A percentile compares a stretch with the other conserved stretches of the same genome.
These are phyloP conservation scores for Anolis apletophallus DNA, from an alignment of 2,797 vertebrate genomes.

Conservation along the genomic window DNA sequence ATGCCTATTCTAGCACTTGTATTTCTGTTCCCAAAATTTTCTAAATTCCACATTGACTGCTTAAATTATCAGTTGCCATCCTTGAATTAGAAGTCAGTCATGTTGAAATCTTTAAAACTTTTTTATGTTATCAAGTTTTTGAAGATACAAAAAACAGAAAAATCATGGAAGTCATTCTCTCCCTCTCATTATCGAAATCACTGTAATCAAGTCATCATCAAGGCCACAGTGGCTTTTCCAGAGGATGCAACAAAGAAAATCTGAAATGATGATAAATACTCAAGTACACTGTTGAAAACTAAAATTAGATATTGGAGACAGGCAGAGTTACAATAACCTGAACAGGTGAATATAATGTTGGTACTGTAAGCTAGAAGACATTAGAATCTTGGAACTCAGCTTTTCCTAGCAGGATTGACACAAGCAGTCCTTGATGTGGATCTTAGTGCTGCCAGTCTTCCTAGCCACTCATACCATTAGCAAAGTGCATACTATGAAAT, in stretches of 20 bases:
- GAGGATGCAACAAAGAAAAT: too few species aligned
- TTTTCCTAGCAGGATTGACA: background rate
- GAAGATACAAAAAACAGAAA: too few species aligned
- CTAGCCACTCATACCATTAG: background rate
- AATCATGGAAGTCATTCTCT: background rate
- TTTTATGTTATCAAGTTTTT: too few species aligned
- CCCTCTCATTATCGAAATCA: background rate
- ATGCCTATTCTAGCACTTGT: too few species aligned
- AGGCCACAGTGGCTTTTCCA: background rate
- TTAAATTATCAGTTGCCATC: too few species aligned
- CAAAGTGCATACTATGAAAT: background rate
- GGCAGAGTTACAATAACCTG: background rate
- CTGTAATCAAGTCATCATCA: background rate
- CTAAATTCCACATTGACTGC: too few species aligned
- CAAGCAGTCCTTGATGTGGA: background rate
- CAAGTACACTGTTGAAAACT: background rate
- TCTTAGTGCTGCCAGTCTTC: background rate
- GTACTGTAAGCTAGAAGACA: too few species aligned
- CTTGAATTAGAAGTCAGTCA: too few species aligned
- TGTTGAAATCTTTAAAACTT: too few species aligned
- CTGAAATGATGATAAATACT: background rate
- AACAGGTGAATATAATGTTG: too few species aligned
- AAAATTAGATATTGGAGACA: background rate
- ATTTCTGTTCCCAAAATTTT: too few species aligned
- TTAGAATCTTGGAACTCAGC: background rate